Percentiles rank a stretch among this genome's conserved stretches.
Conservation (phyloP, 2,888 invertebrate genomes). For the Acrocera orbiculus region DNA sequence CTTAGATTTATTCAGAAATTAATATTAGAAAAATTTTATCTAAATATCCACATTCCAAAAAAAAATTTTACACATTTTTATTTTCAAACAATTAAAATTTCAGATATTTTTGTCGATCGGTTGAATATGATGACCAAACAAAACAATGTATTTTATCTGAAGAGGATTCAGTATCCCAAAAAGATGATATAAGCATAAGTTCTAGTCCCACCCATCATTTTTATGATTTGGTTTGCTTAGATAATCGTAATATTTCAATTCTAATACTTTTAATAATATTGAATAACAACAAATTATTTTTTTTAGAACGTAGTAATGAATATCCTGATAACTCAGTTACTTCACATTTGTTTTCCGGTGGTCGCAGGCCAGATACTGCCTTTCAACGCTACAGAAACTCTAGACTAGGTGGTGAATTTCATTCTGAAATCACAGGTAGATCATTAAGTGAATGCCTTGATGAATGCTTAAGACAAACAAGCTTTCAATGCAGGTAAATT, state of each 20-base stretch:
- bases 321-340: conserved; percentile 76
- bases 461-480: conserved; percentile 74
- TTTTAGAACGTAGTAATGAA: conserved; percentile 70
- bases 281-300: too few relatives aligned
- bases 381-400: conserved; percentile 69
- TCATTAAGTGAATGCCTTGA: conserved; percentile 80
- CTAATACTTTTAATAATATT: conserved; percentile 8
- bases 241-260: conserved; percentile 50
- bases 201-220: conserved; percentile 73
- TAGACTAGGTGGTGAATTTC: conserved; percentile 70
- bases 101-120: conserved; percentile 71
- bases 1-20: too few relatives aligned
- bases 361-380: conserved; percentile 70
- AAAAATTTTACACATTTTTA: too few relatives aligned
- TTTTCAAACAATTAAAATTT: too few relatives aligned
- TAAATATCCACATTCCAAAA: too few relatives aligned
- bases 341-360: conserved; percentile 67
- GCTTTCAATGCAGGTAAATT: conserved; percentile 54
- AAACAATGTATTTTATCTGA: conserved; percentile 77
- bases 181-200: conserved; percentile 70
- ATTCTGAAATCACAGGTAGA: conserved; percentile 74
- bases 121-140: conserved; percentile 76
- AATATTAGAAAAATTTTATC: too few relatives aligned
- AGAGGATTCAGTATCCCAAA: conserved; percentile 78
- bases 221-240: conserved; percentile 75